Evolutionary conservation across 2,888 invertebrate genomes (phyloP).

Genomic region (Aelia acuminata): DNA sequence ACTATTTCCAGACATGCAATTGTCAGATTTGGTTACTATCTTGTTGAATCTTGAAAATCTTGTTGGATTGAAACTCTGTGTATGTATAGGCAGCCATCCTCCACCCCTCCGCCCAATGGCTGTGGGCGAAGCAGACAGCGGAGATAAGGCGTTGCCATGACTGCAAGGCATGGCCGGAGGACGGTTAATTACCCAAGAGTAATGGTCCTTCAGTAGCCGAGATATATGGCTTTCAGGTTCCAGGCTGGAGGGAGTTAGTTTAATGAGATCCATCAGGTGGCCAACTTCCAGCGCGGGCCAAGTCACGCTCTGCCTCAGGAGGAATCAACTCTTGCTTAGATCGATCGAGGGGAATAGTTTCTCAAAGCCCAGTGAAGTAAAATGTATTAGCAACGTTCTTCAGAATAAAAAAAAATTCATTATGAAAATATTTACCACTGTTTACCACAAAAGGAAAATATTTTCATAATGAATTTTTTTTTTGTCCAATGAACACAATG

Average conservation of each 20-base stretch:
- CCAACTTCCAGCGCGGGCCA: slow-evolving; percentile 43
- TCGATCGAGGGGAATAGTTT: neutral
- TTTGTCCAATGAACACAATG: too few relatives aligned
- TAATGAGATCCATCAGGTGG: slow-evolving; percentile 59
- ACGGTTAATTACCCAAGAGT: slow-evolving; percentile 42
- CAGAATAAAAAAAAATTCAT: too few relatives aligned
- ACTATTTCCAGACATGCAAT: too few relatives aligned
- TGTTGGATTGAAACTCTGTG: too few relatives aligned
- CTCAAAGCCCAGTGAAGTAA: too few relatives aligned
- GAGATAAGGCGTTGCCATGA: slow-evolving; percentile 41
- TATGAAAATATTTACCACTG: too few relatives aligned
- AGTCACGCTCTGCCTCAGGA: neutral
- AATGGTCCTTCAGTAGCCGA: slow-evolving; percentile 43
- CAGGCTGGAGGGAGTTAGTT: slow-evolving; percentile 40
- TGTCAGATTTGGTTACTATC: too few relatives aligned
- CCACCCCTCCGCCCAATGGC: neutral
- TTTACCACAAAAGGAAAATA: too few relatives aligned
- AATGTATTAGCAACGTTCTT: too few relatives aligned
- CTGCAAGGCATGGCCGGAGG: slow-evolving; percentile 31
- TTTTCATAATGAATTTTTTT: too few relatives aligned
- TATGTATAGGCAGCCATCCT: neutral
- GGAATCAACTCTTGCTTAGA: neutral
- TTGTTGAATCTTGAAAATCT: too few relatives aligned
- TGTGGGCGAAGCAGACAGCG: neutral
- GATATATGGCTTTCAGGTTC: slow-evolving; percentile 54